Conservation (phyloP, 2,888 invertebrate species). For the Listrodromus nycthemerus region DNA sequence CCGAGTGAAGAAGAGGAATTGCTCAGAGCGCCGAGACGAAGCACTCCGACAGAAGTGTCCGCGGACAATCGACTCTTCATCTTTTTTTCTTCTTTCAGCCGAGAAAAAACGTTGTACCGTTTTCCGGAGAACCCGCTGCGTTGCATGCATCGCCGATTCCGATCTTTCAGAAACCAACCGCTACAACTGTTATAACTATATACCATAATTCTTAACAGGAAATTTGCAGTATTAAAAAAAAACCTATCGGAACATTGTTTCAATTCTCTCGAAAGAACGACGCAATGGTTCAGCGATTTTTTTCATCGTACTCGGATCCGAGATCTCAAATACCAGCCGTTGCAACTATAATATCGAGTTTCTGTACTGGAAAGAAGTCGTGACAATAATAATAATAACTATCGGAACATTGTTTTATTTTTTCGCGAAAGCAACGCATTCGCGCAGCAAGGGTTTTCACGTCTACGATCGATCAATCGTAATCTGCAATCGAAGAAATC, state of each 20-base stretch:
- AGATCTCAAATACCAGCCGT: neutral
- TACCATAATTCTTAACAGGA: neutral
- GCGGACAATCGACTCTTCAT: conserved; percentile 15
- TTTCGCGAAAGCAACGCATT: neutral
- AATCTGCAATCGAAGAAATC: neutral
- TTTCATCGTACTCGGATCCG: conserved; percentile 48
- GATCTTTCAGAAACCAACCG: conserved; percentile 19
- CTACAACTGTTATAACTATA: neutral
- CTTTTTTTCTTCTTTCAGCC: conserved; percentile 6
- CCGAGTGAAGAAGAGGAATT: conserved; percentile 33
- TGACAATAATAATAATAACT: neutral
- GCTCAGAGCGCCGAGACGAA: conserved; percentile 6
- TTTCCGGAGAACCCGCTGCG: conserved; percentile 59
- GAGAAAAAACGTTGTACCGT: conserved; percentile 70
- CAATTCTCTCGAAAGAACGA: neutral
- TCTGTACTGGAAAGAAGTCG: neutral
- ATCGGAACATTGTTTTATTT: neutral
- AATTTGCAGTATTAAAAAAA: neutral
- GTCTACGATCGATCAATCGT: neutral
- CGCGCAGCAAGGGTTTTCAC: neutral
- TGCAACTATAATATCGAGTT: neutral
- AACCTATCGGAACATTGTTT: neutral
- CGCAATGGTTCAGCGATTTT: neutral
- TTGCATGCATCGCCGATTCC: conserved; percentile 73
- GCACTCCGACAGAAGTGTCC: neutral